Evolutionary conservation across 2,113 vertebrate genomes (phyloP), one percentile per base, ranked within the genome.

Genomic region (Climacteris rufus): DNA sequence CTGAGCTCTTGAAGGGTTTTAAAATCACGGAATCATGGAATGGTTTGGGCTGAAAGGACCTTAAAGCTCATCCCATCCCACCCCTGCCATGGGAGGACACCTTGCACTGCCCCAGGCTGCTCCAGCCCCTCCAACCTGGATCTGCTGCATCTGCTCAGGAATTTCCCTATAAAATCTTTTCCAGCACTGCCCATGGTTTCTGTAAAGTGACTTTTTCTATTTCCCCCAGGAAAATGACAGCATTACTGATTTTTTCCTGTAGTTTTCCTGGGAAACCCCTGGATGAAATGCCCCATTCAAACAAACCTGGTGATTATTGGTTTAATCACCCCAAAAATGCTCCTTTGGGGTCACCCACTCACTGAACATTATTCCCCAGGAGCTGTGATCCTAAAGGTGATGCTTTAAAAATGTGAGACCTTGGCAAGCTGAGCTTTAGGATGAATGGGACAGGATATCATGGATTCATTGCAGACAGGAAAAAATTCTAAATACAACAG

Each of bases 111-210:
- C 14, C 30, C 87, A 68, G 70, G 5, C 3, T 54, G 30, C 47
- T 83, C 47, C 61, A 64, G 56, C 13, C 24, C n/a, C 56, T 42
- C 42, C 50, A 45, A 0, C 13, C 33, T n/a, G 16, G 23, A 35
- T 61, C 66, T 90, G 54, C 27, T 77, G 30, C 42, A 44, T 53
- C 74, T 84, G 31, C 74, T 66, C 35, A 54, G 92, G 47, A 90
- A 71, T 92, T 70, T 83, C 74, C 78, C 83, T 89, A 70, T 30
- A 18, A 91, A 79, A 31, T 20, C 22, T 65, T 78, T 82, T 54
- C 70, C 70, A 83, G 15, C 25, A 52, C 30, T 15, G 19, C 31
- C 47, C 8, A 10, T 14, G 31, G 25, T 64, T 84, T 68, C 78
- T 83, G 16, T 22, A 90, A 85, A 93, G 49, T 42, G 20, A 53